Conservation (phyloP, 2,797 vertebrate species). For the Okamejei kenojei region DNA sequence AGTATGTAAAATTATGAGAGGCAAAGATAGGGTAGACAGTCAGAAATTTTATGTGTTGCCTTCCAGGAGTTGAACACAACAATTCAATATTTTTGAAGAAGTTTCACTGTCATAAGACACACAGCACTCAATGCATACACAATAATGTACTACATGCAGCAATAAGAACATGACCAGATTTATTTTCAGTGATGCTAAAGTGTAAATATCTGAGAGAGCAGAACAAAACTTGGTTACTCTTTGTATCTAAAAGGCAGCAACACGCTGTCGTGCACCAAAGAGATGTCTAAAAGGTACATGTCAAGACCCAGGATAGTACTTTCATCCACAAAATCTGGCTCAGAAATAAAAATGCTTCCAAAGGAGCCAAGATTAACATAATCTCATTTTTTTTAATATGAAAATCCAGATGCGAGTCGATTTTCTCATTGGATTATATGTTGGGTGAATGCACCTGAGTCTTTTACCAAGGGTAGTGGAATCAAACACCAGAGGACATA, state of each 20-base stretch:
- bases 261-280: not conserved
- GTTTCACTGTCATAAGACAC: not conserved
- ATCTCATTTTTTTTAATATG: not conserved
- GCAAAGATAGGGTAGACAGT: too few species aligned
- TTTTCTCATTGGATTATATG: too few species aligned
- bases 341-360: not conserved
- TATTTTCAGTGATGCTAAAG: not conserved
- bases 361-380: not conserved
- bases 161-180: not conserved
- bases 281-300: not conserved
- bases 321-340: not conserved
- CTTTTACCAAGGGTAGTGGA: too few species aligned
- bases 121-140: not conserved
- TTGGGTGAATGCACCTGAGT: too few species aligned
- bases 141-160: not conserved
- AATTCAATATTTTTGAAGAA: not conserved
- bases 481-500: not conserved
- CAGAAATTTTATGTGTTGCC: not conserved
- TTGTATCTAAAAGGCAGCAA: not conserved
- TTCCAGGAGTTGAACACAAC: not conserved
- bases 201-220: not conserved
- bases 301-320: not conserved
- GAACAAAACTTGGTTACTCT: not conserved
- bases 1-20: too few species aligned
- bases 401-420: not conserved